Percentiles rank a stretch among this genome's conserved stretches.
These are phyloP conservation scores for Myiagra hebetior DNA, from an alignment of 2,113 vertebrate genomes.

Conservation along the genomic window DNA sequence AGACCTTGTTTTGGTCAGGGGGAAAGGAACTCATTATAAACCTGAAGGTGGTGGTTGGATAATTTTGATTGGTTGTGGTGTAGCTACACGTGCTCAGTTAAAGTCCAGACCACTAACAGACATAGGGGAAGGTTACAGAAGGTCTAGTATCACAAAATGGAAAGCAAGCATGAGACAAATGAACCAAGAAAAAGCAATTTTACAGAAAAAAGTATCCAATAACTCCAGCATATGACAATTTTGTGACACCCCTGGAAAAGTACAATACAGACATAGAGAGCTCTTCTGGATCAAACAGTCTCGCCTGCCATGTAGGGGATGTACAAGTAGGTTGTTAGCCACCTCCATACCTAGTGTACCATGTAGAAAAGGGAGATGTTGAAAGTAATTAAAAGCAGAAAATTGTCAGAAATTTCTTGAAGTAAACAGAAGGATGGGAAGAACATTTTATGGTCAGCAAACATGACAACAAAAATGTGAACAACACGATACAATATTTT, in stretches of 20 bases:
- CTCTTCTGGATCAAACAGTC: not conserved
- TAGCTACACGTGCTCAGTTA: not conserved
- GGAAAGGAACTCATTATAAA: not conserved
- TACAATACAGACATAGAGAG: not conserved
- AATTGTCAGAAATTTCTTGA: not conserved
- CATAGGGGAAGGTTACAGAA: not conserved
- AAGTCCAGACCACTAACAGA: accelerated
- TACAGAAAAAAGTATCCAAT: not conserved
- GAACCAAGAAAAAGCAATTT: not conserved
- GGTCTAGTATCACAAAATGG: not conserved
- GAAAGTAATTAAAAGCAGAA: not conserved
- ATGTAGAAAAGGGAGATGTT: not conserved
- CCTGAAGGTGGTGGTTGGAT: not conserved
- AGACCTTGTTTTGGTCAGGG: not conserved
- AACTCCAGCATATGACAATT: not conserved
- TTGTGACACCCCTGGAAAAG: not conserved
- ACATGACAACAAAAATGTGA: not conserved
- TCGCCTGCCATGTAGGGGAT: not conserved
- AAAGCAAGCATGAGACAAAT: not conserved
- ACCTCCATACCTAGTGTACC: not conserved
- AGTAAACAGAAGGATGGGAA: not conserved
- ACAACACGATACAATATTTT: not conserved
- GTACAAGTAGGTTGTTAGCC: not conserved
- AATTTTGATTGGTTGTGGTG: not conserved
- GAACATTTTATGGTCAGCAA: not conserved